Conservation (phyloP, 2,113 vertebrate species). For the Phyllostomus hastatus region DNA sequence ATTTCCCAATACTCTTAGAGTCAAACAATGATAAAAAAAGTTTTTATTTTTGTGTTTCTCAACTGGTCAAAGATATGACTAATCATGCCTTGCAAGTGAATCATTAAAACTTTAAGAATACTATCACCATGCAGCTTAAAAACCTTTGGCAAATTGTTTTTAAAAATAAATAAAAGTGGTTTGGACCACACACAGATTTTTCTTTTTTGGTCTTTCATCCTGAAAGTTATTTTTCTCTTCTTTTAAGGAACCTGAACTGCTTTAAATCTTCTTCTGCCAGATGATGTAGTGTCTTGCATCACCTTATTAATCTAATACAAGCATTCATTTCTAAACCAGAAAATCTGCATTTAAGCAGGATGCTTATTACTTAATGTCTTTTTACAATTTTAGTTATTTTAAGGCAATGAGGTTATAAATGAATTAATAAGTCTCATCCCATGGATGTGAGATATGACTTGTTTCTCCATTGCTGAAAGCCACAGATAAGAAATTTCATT, state of each 20-base stretch:
- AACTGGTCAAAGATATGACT: conserved; percentile 8
- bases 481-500: background rate
- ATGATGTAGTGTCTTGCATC: conserved; percentile 53
- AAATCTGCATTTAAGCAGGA: background rate
- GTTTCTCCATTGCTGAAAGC: background rate
- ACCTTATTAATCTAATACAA: conserved; percentile 61
- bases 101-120: conserved; percentile 30
- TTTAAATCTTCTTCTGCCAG: conserved; percentile 57
- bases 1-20: background rate
- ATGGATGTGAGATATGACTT: background rate
- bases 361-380: conserved; percentile 23
- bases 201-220: conserved; percentile 37
- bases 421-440: background rate
- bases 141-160: conserved; percentile 21
- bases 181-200: conserved; percentile 58
- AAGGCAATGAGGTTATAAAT: background rate
- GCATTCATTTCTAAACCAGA: conserved; percentile 49
- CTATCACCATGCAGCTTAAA: background rate
- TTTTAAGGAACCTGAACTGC: background rate
- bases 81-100: background rate
- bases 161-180: background rate
- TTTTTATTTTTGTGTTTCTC: background rate
- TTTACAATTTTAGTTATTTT: conserved; percentile 28
- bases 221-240: conserved; percentile 43
- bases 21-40: background rate